Base-by-base conservation (phyloP, 1,140 invertebrate species). In the Panulirus ornatus region DNA sequence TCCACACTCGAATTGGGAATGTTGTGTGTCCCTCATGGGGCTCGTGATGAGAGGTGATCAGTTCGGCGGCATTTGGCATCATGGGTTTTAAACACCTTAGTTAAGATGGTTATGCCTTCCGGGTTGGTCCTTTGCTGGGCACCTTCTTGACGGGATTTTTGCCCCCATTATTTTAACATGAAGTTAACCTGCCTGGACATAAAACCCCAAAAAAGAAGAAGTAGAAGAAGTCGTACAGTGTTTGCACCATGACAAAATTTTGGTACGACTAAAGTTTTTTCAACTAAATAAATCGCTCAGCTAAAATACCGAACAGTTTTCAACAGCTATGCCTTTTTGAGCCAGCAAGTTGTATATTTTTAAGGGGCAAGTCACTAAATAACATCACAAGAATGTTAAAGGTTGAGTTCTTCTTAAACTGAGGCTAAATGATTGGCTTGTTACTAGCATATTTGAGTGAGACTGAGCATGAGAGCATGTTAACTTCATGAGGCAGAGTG, bases 181-280 rank as follows among this genome's bases (percentile, higher is more conserved):
- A 89, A 89, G 87, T 89, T 89, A 89, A 89, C 87, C 79, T 89
- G 87, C 87, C 79, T 84, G 81, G 75, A 9, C 63, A 14, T 54
- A 54, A 54, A 54, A 9, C 82, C 70, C 58, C 27, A 47, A 73
- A 40, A 71, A 38, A 27, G 19, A 19, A 11, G 30, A 79, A 79
- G 5, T 47, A 83, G n/a, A n/a, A n/a, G 51, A 75, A 71, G 40
- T 44, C 63, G 14, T 11, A 27, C n/a, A 85, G 36, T 34, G 5
- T 71, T 47, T 5, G 0, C 3, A 27, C 58, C 38, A 22, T 27
- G n/a, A 71, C 38, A 0, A 47, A 19, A 84, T 78, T 78, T 78
- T 40, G 38, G 19, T 78, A 78, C 75, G 44, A 78, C 27, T 78
- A 78, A 78, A 78, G 1, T 78, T 78, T 78, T 78, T 66, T 30